phyloP scores from a whole-genome alignment of 2,113 vertebrate genomes.

The Chitala chitala region DNA sequence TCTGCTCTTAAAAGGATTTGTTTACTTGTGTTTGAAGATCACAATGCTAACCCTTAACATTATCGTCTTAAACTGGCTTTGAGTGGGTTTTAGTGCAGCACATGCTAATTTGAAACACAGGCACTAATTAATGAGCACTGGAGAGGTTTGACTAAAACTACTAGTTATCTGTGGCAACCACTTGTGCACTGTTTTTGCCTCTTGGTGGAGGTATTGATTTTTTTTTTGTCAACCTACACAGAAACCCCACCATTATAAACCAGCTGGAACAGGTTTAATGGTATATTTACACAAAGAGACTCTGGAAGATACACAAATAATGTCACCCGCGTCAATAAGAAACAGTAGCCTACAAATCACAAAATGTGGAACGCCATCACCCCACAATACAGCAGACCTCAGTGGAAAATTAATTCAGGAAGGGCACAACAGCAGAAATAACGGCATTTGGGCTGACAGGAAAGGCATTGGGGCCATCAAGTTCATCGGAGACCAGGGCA shows the following conservation, averaged over 20 bases:
- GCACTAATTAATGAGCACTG: constrained; percentile 3
- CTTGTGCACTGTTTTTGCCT: not conserved
- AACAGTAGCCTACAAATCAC: not conserved
- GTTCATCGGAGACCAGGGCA: not conserved
- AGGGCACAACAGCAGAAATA: not conserved
- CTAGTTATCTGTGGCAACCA: constrained; percentile 11
- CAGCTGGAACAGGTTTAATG: not conserved
- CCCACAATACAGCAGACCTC: not conserved
- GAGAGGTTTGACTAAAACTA: constrained; percentile 13
- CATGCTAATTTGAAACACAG: constrained; percentile 12
- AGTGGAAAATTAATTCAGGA: not conserved
- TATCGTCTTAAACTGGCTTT: not conserved
- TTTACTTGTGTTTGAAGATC: constrained; percentile 3
- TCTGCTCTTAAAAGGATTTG: not conserved
- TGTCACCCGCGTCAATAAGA: not conserved
- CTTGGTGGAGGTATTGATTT: not conserved
- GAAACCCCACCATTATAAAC: not conserved
- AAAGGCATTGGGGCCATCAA: not conserved
- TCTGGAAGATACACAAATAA: not conserved
- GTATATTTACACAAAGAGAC: not conserved
- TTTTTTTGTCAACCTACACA: not conserved
- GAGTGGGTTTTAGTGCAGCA: constrained; percentile 1
- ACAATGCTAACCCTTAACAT: not conserved
- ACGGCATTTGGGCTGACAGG: not conserved
- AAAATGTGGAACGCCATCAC: not conserved